Conservation (phyloP, 1,140 invertebrate genomes). For the Rhopalosiphum maidis region DNA sequence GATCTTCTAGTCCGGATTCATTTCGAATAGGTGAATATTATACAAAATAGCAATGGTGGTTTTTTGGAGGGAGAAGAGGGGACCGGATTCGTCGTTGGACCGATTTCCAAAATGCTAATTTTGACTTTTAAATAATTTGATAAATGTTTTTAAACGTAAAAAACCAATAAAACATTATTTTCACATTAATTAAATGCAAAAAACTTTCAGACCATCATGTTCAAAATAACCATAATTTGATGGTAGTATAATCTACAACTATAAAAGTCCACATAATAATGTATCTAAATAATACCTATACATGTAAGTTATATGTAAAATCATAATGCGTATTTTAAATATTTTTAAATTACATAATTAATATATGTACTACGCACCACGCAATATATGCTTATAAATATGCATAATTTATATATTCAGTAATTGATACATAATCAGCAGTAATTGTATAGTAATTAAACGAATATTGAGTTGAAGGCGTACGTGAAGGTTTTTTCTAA, state of each 20-base stretch:
- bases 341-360: not conserved
- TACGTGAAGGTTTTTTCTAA: not conserved
- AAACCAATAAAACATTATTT: not conserved
- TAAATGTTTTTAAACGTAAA: not conserved
- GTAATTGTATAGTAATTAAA: constrained; percentile 14
- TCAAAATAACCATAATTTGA: too few relatives aligned
- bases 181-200: not conserved
- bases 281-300: not conserved
- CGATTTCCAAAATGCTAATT: constrained; percentile 25
- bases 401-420: not conserved
- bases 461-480: not conserved
- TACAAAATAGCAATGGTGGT: not conserved
- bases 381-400: not conserved
- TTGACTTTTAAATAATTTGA: not conserved
- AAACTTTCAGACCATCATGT: not conserved
- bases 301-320: not conserved
- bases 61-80: not conserved
- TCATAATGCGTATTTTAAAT: not conserved
- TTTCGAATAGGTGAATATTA: not conserved
- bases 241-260: not conserved
- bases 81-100: not conserved
- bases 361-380: not conserved
- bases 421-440: not conserved
- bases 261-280: not conserved
- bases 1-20: not conserved